phyloP scores from a whole-genome alignment of 1,140 invertebrate species.

The Zophobas morio region DNA sequence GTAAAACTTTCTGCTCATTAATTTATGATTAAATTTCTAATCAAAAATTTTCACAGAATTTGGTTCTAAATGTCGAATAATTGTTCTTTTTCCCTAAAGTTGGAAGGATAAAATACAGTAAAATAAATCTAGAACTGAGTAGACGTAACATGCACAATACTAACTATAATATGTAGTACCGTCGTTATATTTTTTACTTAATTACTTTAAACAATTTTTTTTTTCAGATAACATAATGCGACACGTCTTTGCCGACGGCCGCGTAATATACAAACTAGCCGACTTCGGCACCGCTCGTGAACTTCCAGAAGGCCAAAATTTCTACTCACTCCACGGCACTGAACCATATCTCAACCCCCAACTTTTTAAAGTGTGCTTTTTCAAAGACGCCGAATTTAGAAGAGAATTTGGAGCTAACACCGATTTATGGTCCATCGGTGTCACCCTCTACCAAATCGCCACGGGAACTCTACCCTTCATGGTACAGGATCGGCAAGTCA shows the following conservation, averaged over 20 bases:
- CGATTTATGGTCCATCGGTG: constrained; percentile 98
- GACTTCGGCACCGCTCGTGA: constrained; percentile 98
- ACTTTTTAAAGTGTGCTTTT: constrained; percentile 95
- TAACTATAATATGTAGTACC: no score
- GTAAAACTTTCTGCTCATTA: no score
- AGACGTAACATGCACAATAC: no score
- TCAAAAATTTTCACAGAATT: no score
- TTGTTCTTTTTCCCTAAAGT: no score
- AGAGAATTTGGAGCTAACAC: constrained; percentile 96
- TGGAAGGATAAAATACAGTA: no score
- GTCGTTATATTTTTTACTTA: no score
- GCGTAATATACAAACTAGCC: constrained; percentile 94
- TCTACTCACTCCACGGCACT: constrained; percentile 96
- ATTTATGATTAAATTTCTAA: no score
- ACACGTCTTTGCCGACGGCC: constrained; percentile 93
- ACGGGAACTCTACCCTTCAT: constrained; percentile 94
- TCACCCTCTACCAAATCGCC: constrained; percentile 96
- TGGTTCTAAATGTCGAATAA: no score
- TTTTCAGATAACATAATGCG: constrained; percentile 94
- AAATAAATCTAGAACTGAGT: no score
- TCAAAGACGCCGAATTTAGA: constrained; percentile 84
- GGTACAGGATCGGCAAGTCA: constrained; percentile 94
- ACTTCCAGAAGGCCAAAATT: constrained; percentile 95
- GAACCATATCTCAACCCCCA: constrained; percentile 98
- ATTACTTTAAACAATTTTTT: no score